phyloP scores from a whole-genome alignment of 2,888 invertebrate species.

The Drosophila cognata region DNA sequence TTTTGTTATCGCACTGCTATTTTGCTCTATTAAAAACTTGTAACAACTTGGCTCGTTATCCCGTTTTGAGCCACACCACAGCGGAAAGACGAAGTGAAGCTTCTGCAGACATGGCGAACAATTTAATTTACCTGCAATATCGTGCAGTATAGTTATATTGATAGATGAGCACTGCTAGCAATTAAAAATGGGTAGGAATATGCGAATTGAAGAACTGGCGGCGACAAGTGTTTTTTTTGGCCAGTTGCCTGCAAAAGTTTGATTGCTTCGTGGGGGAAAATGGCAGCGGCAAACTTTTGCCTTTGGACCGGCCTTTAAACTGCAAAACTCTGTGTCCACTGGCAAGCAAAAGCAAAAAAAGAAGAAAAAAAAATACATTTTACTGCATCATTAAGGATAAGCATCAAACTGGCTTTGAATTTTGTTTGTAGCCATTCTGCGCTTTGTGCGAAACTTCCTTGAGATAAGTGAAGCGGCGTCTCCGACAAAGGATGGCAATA shows the following conservation, averaged over 20 bases:
- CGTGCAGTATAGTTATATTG: constrained; percentile 56
- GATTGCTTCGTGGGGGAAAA: constrained; percentile 44
- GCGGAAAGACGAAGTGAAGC: constrained; percentile 25
- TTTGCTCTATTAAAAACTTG: constrained; percentile 84
- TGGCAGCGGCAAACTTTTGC: constrained; percentile 55
- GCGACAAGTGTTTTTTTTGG: constrained; percentile 53
- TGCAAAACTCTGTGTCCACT: constrained; percentile 45
- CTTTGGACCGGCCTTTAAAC: constrained; percentile 42
- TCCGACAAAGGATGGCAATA: constrained; percentile 52
- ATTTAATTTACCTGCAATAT: constrained; percentile 69
- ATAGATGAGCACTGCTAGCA: constrained; percentile 57
- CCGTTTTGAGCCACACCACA: constrained; percentile 38
- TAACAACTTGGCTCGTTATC: constrained; percentile 78
- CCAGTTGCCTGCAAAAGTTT: constrained; percentile 61
- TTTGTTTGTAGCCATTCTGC: constrained; percentile 70
- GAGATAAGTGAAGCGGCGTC: constrained; percentile 60
- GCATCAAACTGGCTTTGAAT: constrained; percentile 83
- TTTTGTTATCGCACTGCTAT: constrained; percentile 48
- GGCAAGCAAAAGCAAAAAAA: constrained; percentile 6
- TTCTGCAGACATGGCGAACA: constrained; percentile 49
- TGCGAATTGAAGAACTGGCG: constrained; percentile 16
- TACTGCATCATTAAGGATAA: constrained; percentile 84
- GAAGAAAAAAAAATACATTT: constrained; percentile 55
- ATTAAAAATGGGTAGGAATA: constrained; percentile 56
- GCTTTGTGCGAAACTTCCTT: constrained; percentile 62